Conservation (phyloP, 2,113 vertebrate species). For the Scatophagus argus region DNA sequence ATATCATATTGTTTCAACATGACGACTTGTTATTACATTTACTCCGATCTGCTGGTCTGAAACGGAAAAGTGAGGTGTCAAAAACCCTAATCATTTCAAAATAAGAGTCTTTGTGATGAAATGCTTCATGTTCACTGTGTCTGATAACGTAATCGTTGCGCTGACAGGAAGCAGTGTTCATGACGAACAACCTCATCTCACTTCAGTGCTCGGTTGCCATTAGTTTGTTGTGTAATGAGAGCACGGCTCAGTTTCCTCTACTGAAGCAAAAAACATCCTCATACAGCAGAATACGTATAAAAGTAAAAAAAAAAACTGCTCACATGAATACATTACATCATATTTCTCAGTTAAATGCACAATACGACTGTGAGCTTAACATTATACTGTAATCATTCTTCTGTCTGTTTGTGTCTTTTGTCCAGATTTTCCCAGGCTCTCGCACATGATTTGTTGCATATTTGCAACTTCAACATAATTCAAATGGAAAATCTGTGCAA, state of each 20-base stretch:
- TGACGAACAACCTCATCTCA: slow-evolving; percentile 29
- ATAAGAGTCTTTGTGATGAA: slow-evolving; percentile 9
- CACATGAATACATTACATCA: background rate
- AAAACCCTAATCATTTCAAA: slow-evolving; percentile 13
- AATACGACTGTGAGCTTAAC: background rate
- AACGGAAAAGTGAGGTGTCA: background rate
- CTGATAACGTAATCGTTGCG: slow-evolving; percentile 24
- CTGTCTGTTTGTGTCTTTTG: background rate
- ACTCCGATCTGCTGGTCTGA: background rate
- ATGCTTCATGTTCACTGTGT: background rate
- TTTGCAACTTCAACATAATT: too few species aligned
- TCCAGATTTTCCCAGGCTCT: background rate
- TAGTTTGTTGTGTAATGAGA: background rate
- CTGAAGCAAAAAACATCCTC: background rate
- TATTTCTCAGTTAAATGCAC: background rate
- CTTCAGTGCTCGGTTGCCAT: background rate
- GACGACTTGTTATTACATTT: background rate
- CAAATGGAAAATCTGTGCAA: background rate
- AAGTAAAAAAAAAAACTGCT: background rate
- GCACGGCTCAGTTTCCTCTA: background rate
- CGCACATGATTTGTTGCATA: background rate
- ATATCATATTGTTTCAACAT: too few species aligned
- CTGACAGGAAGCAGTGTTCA: slow-evolving; percentile 13
- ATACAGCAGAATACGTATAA: background rate
- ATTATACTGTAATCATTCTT: background rate